A percentile compares a stretch with the other conserved stretches of the same genome.
Evolutionary conservation across 2,888 invertebrate genomes (phyloP).

Genomic region (Heliconius cydno): DNA sequence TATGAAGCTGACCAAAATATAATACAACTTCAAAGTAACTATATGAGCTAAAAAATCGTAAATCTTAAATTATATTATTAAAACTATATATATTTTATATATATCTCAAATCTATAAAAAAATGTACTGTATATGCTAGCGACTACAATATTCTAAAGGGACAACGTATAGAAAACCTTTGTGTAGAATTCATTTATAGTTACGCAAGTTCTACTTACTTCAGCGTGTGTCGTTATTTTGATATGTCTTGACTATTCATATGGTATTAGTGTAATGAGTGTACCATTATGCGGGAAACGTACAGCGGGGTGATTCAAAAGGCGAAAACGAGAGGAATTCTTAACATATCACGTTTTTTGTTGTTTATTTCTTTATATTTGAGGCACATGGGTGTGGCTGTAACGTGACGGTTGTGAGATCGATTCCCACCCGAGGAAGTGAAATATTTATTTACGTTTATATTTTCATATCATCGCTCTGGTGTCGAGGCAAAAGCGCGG

Average conservation of each 20-base stretch:
- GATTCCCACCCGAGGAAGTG: too few relatives aligned
- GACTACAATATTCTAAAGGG: neutral
- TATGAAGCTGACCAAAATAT: too few relatives aligned
- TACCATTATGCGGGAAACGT: constrained; percentile 6
- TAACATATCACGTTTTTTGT: neutral
- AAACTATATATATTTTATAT: too few relatives aligned
- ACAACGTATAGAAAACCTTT: neutral
- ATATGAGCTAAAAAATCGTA: too few relatives aligned
- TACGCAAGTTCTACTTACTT: constrained; percentile 3
- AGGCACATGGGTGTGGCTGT: too few relatives aligned
- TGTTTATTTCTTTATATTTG: neutral
- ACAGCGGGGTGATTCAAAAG: neutral
- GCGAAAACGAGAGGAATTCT: constrained; percentile 5
- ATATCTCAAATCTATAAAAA: too few relatives aligned
- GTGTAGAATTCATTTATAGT: neutral
- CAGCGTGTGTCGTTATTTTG: constrained; percentile 12
- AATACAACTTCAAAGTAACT: too few relatives aligned
- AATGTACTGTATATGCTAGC: neutral
- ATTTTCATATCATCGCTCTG: too few relatives aligned
- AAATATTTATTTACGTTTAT: too few relatives aligned
- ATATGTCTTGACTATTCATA: constrained; percentile 25
- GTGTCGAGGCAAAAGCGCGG: too few relatives aligned
- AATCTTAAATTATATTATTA: too few relatives aligned
- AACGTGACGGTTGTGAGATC: too few relatives aligned
- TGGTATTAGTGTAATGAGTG: constrained; percentile 9